Percentiles rank a stretch among this genome's conserved stretches.
Conservation (phyloP, 1,140 invertebrate species). For the Pseudomyrmex sp. region DNA sequence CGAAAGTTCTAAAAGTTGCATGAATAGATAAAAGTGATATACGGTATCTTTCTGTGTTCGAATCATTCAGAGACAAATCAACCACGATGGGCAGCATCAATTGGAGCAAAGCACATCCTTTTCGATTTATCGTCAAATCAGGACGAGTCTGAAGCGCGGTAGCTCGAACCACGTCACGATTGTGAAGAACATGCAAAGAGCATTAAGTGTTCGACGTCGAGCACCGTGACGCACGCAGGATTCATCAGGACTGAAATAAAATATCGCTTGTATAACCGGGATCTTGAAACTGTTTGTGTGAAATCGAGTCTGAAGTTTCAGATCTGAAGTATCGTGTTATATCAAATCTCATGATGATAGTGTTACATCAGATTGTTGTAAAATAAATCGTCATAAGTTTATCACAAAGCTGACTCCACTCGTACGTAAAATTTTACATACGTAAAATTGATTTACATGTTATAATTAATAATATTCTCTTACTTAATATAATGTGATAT, state of each 20-base stretch:
- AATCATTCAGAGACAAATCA: slow-evolving; percentile 68
- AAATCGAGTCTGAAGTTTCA: background rate
- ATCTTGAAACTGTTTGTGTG: background rate
- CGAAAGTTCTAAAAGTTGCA: no score
- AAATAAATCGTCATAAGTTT: background rate
- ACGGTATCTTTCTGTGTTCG: slow-evolving; percentile 63
- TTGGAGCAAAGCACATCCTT: slow-evolving; percentile 67
- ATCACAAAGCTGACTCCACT: background rate
- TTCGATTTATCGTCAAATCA: slow-evolving; percentile 69
- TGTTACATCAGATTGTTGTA: background rate
- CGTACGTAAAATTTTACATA: slow-evolving; percentile 1
- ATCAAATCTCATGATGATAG: slow-evolving; percentile 5
- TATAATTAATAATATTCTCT: no score
- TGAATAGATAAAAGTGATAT: slow-evolving; percentile 35
- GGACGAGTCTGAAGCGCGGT: slow-evolving; percentile 73
- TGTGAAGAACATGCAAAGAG: slow-evolving; percentile 77
- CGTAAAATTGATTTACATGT: background rate
- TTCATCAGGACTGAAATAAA: slow-evolving; percentile 26
- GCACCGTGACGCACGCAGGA: slow-evolving; percentile 69
- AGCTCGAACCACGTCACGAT: slow-evolving; percentile 76
- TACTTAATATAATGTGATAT: background rate
- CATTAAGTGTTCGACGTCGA: slow-evolving; percentile 73
- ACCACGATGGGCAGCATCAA: slow-evolving; percentile 48
- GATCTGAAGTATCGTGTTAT: slow-evolving; percentile 27
- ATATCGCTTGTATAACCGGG: background rate